Evolutionary conservation across 2,888 invertebrate genomes (phyloP).

Genomic region (Liodrosophila aerea): DNA sequence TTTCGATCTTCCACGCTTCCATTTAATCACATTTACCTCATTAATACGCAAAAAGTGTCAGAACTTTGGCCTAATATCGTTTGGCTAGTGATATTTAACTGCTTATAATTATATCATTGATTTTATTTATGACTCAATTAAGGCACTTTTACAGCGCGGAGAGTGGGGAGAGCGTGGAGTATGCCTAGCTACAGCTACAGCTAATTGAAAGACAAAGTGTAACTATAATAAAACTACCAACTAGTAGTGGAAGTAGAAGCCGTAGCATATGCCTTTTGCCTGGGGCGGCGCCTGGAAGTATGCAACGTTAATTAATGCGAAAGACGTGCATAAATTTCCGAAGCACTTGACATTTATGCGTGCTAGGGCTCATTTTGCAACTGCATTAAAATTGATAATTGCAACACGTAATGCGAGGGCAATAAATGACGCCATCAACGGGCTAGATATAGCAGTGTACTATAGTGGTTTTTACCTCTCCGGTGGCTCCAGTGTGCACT

Average conservation of each 20-base stretch:
- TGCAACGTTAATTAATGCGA: constrained; percentile 72
- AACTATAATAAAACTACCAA: constrained; percentile 41
- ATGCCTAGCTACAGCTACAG: constrained; percentile 6
- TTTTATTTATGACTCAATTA: constrained; percentile 70
- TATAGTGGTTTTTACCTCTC: constrained; percentile 74
- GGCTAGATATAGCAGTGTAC: no score
- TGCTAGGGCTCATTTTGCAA: constrained; percentile 30
- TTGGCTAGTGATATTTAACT: no score
- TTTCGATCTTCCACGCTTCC: neutral
- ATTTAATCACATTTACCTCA: neutral
- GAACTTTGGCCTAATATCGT: neutral
- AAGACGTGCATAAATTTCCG: constrained; percentile 70
- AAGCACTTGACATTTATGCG: constrained; percentile 67
- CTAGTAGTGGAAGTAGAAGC: neutral
- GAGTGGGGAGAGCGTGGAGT: constrained; percentile 2
- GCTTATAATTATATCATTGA: constrained; percentile 33
- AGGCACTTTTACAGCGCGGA: constrained; percentile 15
- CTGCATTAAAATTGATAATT: constrained; percentile 66
- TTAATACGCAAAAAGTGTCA: neutral
- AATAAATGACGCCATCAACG: constrained; percentile 41
- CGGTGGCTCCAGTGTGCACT: constrained; percentile 71
- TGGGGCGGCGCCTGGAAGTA: constrained; percentile 29
- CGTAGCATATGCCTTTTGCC: neutral
- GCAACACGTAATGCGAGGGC: constrained; percentile 59
- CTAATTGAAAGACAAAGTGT: constrained; percentile 55